Evolutionary conservation across 2,888 invertebrate genomes (phyloP).

Genomic region (Epirrita christyi): DNA sequence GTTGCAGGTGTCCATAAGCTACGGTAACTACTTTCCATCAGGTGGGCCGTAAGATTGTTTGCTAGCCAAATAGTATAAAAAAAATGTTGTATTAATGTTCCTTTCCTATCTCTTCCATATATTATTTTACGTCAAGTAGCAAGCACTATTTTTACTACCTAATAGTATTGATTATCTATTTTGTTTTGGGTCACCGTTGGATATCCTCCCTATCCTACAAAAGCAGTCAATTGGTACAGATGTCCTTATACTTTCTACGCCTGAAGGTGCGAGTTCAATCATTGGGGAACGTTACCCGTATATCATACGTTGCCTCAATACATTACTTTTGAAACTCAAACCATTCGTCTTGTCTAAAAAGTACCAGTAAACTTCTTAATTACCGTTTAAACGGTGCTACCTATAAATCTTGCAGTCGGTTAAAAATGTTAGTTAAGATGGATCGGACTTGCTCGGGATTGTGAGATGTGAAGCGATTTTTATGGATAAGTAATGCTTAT

Average conservation of each 20-base stretch:
- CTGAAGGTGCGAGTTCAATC: background rate
- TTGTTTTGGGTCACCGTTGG: no score
- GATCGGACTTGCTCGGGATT: conserved; percentile 4
- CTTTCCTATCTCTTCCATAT: no score
- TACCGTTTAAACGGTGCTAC: conserved; percentile 44
- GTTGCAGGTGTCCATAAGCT: no score
- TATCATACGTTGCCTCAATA: conserved; percentile 24
- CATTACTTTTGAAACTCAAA: conserved; percentile 35
- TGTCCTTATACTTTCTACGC: background rate
- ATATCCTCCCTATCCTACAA: no score
- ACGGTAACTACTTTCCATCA: no score
- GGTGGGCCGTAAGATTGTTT: no score
- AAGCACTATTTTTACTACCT: no score
- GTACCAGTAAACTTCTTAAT: conserved; percentile 49
- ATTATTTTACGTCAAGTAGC: no score
- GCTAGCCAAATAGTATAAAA: no score
- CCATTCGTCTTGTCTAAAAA: conserved; percentile 39
- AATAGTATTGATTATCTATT: no score
- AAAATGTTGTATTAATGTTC: no score
- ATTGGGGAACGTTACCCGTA: conserved; percentile 5
- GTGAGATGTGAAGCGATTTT: conserved; percentile 5
- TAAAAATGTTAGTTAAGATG: conserved; percentile 32
- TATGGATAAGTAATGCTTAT: background rate
- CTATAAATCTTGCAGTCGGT: conserved; percentile 29
- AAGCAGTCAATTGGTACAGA: background rate